Evolutionary conservation across 2,797 vertebrate species (phyloP), one percentile per base, ranked within the genome.

Genomic region (Lacerta bilineata): DNA sequence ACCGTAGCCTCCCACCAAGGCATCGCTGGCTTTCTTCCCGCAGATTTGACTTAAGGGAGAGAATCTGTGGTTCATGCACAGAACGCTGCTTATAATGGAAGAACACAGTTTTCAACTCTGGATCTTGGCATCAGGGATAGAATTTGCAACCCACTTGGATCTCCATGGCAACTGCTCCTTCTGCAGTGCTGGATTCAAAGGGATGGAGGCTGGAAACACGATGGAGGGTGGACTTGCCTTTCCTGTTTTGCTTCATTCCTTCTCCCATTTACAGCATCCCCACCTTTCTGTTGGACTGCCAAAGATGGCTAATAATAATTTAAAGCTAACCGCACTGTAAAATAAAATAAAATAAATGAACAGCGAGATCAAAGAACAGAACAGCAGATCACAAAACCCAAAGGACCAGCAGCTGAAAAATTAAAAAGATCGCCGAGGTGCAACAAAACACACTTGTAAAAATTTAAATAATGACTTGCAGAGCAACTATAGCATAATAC

Each of bases 51-150:
- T 93, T 89, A 80, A 46, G 91, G 88, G 55, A 85, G 85, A 94
- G 89, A 93, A 94, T 91, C 93, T 80, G 69, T 84, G 91, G 90
- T 83, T 92, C 91, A 80, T 91, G 29, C 81, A 64, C 59, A 89
- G 82, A 83, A 81, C 84, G 3, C 84, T 87, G 77, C 68, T 93
- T 83, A 78, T 66, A 33, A 74, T 85, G 59, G 71, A 85, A 91
- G 93, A 86, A 55, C 46, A 80, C 39, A 36, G 27, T 78, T 77
- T 36, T 61, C 4, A 27, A 2, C 8, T 50, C 17, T 55, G 59
- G 64, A 79, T 84, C 61, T 88, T 82, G 80, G 80, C 86, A 66
- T 4, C 18, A 13, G 46, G 27, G 4, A 41, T 15, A 79, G 61
- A 84, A 79, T 88, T 89, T 29, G 55, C 77, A 75, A 29, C 88